Conservation (phyloP, 2,797 vertebrate genomes). For the Percopsis omiscomaycus region DNA sequence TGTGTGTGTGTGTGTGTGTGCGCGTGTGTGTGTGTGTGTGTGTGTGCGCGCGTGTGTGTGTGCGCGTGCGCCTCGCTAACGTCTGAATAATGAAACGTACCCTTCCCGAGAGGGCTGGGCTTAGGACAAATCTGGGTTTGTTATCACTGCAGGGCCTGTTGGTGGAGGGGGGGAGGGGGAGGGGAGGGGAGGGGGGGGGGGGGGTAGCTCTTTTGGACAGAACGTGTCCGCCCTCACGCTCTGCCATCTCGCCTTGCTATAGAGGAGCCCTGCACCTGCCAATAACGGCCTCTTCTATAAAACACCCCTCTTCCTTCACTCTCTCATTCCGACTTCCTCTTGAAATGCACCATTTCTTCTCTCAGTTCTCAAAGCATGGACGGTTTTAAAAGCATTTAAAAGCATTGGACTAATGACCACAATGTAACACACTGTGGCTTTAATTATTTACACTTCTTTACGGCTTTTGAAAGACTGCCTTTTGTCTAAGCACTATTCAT, state of each 20-base stretch:
- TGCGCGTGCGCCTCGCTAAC: conserved; percentile 24
- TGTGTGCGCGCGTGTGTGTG: conserved; percentile 8
- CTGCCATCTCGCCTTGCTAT: conserved; percentile 23
- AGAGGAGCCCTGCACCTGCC: conserved; percentile 62
- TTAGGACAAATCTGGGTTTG: conserved; percentile 70
- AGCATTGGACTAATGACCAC: conserved; percentile 16
- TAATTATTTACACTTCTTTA: too few relatives aligned
- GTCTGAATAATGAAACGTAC: conserved; percentile 66
- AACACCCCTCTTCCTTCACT: conserved; percentile 11
- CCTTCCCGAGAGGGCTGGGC: conserved; percentile 49
- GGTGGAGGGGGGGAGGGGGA: conserved; percentile 39
- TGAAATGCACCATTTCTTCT: neutral
- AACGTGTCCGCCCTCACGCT: conserved; percentile 12
- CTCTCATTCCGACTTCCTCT: neutral
- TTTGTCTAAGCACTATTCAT: too few relatives aligned
- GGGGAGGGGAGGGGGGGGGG: conserved; percentile 44
- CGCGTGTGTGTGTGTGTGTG: neutral
- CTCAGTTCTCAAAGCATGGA: conserved; percentile 2
- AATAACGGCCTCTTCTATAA: conserved; percentile 26
- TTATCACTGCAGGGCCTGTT: conserved; percentile 60
- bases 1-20: neutral
- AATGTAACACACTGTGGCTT: too few relatives aligned
- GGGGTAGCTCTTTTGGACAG: conserved; percentile 45
- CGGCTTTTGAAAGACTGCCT: too few relatives aligned
- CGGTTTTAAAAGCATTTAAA: conserved; percentile 11